These are phyloP conservation scores for Hyla sarda DNA, from an alignment of 2,113 vertebrate genomes.

Conservation along the genomic window DNA sequence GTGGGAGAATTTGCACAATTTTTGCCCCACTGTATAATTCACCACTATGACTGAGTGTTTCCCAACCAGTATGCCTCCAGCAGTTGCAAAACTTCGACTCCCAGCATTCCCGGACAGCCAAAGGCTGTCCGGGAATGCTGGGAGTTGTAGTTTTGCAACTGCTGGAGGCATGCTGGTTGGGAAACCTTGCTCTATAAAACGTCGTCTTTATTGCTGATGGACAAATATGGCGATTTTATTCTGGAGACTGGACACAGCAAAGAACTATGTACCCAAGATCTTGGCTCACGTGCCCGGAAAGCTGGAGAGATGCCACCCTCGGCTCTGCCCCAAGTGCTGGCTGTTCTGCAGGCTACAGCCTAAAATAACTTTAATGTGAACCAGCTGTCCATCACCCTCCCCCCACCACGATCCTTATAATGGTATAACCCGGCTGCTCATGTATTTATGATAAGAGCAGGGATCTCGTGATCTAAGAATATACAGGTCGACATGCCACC, in stretches of 20 bases:
- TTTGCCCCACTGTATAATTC: too few relatives aligned
- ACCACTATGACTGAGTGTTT: too few relatives aligned
- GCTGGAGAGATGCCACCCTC: not conserved
- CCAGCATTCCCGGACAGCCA: too few relatives aligned
- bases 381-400: not conserved
- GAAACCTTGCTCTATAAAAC: too few relatives aligned
- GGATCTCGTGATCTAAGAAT: not conserved
- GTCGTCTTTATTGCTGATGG: not conserved
- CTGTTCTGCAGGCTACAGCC: not conserved
- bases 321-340: not conserved
- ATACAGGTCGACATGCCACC: too few relatives aligned
- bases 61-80: too few relatives aligned
- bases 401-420: not conserved
- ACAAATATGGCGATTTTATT: constrained; percentile 61
- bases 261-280: not conserved
- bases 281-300: not conserved
- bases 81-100: too few relatives aligned
- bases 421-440: not conserved
- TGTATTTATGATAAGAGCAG: not conserved
- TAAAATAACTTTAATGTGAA: not conserved
- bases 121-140: too few relatives aligned
- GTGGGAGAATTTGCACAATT: too few relatives aligned
- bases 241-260: not conserved
- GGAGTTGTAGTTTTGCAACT: too few relatives aligned
- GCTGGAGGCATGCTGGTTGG: too few relatives aligned